These are phyloP conservation scores for Cryptoblepharus egeriae DNA, from an alignment of 2,797 vertebrate genomes.

Conservation along the genomic window DNA sequence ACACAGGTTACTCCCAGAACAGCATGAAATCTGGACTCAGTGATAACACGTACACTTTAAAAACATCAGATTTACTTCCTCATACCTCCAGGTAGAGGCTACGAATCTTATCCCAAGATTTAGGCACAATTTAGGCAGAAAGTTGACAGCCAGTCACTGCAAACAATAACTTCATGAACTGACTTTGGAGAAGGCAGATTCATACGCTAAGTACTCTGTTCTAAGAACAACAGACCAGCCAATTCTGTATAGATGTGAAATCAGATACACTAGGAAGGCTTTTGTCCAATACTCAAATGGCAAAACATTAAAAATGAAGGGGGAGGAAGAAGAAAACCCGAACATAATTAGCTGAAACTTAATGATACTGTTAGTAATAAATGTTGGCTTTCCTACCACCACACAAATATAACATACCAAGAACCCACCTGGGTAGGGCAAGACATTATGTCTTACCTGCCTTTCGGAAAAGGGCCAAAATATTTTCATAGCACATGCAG, in stretches of 20 bases:
- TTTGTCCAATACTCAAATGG: not conserved
- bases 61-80: too few species aligned
- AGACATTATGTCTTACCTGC: not conserved
- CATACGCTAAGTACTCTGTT: not conserved
- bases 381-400: not conserved
- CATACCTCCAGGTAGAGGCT: too few species aligned
- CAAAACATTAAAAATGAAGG: too few species aligned
- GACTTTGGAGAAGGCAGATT: too few species aligned
- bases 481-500: not conserved
- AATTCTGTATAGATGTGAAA: not conserved
- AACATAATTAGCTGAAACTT: not conserved
- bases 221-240: too few species aligned
- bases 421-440: not conserved
- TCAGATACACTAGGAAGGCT: not conserved
- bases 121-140: too few species aligned
- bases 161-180: too few species aligned
- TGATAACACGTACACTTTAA: too few species aligned
- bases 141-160: too few species aligned
- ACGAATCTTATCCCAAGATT: too few species aligned
- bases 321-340: not conserved
- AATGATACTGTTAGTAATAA: too few species aligned
- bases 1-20: not conserved
- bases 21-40: too few species aligned
- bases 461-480: not conserved
- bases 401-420: not conserved